These are phyloP conservation scores for Heliconius charithonia DNA, from an alignment of 2,888 invertebrate species.

Conservation along the genomic window DNA sequence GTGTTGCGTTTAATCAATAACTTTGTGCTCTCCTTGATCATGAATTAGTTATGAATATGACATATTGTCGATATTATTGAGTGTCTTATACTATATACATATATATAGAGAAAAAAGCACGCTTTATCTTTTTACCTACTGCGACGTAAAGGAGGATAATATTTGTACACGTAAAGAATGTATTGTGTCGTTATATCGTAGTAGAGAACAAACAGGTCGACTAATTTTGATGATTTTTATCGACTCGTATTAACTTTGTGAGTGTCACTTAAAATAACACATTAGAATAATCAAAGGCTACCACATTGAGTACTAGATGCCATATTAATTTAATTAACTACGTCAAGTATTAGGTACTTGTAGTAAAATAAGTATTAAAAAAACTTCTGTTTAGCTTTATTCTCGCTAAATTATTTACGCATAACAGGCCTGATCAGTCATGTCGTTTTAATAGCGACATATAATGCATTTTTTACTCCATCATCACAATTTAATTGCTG, in stretches of 20 bases:
- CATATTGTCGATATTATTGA: constrained; percentile 14
- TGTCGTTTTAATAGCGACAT: background rate
- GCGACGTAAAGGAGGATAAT: background rate
- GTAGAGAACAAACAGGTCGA: too few relatives aligned
- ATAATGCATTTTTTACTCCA: background rate
- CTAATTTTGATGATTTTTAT: too few relatives aligned
- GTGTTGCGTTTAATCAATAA: constrained; percentile 55
- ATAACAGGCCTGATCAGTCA: background rate
- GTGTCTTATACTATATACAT: background rate
- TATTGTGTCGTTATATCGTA: too few relatives aligned
- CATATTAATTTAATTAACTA: too few relatives aligned
- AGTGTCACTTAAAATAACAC: background rate
- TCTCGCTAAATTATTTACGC: too few relatives aligned
- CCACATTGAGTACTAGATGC: too few relatives aligned
- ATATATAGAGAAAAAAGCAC: background rate
- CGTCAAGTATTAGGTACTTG: too few relatives aligned
- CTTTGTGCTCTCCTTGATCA: constrained; percentile 44
- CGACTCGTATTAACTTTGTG: background rate
- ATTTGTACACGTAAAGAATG: background rate
- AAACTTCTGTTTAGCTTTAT: too few relatives aligned
- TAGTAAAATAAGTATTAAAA: too few relatives aligned
- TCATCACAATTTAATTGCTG: background rate
- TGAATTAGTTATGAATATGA: constrained; percentile 41
- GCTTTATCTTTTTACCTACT: background rate
- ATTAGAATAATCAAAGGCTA: background rate